Conservation (phyloP, 1,140 invertebrate genomes). For the Ridgeia piscesae region DNA sequence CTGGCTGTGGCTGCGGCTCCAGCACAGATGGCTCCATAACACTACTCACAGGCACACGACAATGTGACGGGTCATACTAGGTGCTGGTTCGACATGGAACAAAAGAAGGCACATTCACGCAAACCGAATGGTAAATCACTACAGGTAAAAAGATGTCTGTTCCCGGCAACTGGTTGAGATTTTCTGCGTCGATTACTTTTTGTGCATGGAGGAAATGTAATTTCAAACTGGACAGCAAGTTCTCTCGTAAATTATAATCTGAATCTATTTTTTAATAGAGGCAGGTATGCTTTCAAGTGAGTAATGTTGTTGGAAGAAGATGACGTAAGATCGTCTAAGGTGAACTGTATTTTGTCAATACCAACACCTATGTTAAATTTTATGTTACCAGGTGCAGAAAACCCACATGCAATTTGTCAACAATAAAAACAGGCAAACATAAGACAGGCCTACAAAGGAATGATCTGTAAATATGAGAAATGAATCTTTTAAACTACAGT, state of each 20-base stretch:
- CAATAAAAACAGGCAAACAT: neutral
- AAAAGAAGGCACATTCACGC: neutral
- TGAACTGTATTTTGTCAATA: no score
- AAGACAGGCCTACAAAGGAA: neutral
- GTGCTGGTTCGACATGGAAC: neutral
- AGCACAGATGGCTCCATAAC: neutral
- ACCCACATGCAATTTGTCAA: neutral
- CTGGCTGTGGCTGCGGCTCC: neutral
- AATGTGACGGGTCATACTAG: neutral
- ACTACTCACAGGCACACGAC: slow-evolving; percentile 3
- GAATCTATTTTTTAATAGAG: no score
- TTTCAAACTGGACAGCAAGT: neutral
- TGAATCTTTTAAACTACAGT: neutral
- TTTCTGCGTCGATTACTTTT: neutral
- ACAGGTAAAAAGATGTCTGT: neutral
- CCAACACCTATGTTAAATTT: no score
- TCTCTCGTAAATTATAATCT: neutral
- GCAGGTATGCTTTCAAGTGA: no score
- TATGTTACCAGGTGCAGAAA: neutral
- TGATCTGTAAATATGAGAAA: neutral
- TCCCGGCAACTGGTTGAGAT: neutral
- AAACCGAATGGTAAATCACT: neutral
- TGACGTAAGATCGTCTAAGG: no score
- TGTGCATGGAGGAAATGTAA: neutral
- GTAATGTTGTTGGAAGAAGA: no score